Base-by-base conservation (phyloP, 2,797 vertebrate genomes). In the Hippocampus kuda region DNA sequence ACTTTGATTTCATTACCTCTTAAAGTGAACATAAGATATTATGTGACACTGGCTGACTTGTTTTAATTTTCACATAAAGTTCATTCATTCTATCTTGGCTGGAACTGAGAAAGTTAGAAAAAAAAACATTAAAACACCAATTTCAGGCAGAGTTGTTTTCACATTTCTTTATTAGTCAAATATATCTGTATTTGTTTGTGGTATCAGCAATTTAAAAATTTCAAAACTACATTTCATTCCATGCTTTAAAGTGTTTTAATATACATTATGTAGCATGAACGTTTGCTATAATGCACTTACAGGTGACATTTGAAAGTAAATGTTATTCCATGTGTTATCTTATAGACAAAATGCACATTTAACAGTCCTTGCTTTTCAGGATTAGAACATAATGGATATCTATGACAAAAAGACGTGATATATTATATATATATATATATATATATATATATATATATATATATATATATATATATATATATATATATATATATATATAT, bases 341-440 rank as follows among this genome's bases (percentile, higher is more conserved):
- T 41, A 61, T 77, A 44, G 64, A 66, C 76, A 67, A 75, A 81
- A 79, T 59, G 81, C 66, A 67, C 72, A 81, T 51, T 51, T 72
- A 79, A 80, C 73, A 85, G 68, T 78, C 81, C 78, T 80, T 84
- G 68, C 61, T 75, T 83, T 83, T 64, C 78, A 75, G 76, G 67
- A 81, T 76, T 48, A 78, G 30, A 83, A 74, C 74, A 74, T 70
- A 70, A 81, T 77, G 44, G 72, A 54, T 80, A 59, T 82, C 74
- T 70, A 75, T 79, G 81, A 89, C 79, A 88, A 87, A 86, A 41
- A 53, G 90, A 91, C 86, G 88, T 88, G 86, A 53, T 24, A 54
- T 11, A 27, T 85, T 34, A 34, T 7, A 34, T 34, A 34, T 34
- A 34, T 34, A 34, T 34, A 34, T 34, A 34, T 34, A 6, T 34